Conservation (phyloP, 2,797 vertebrate genomes). For the Orestias chungarensis region DNA sequence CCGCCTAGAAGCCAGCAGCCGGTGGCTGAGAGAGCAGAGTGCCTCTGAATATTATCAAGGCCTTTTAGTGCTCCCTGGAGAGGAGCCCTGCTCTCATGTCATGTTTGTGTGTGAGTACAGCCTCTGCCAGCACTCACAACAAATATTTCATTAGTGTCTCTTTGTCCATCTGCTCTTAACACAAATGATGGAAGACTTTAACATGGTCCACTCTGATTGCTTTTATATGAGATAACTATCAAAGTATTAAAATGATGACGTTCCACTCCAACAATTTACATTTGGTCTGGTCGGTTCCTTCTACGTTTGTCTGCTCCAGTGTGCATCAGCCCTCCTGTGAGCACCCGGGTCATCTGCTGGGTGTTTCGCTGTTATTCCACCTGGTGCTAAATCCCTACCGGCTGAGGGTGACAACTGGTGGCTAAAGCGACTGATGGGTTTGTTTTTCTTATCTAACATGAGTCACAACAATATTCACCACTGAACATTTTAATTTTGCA, state of each 20-base stretch:
- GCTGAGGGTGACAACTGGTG: too few relatives aligned
- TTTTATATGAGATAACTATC: neutral
- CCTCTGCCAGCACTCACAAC: slow-evolving; percentile 36
- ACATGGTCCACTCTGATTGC: neutral
- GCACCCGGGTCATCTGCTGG: too few relatives aligned
- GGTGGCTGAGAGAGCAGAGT: slow-evolving; percentile 60
- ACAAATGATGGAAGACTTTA: neutral
- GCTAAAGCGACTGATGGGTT: too few relatives aligned
- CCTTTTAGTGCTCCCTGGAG: slow-evolving; percentile 61
- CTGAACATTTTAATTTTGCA: too few relatives aligned
- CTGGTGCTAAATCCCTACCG: too few relatives aligned
- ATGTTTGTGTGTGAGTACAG: slow-evolving; percentile 24
- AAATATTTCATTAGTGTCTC: slow-evolving; percentile 29
- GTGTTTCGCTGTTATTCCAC: too few relatives aligned
- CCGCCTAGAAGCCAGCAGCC: slow-evolving; percentile 47
- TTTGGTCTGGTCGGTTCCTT: too few relatives aligned
- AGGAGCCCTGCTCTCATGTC: slow-evolving; percentile 39
- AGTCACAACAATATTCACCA: too few relatives aligned
- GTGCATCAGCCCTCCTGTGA: too few relatives aligned
- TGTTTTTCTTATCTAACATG: too few relatives aligned
- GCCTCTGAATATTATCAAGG: slow-evolving; percentile 64
- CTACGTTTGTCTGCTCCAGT: too few relatives aligned
- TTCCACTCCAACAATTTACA: neutral
- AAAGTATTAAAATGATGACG: neutral
- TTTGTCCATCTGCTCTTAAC: neutral